phyloP scores from a whole-genome alignment of 92 coral and sea anemone genomes.

The Palythoa caribaeorum region DNA sequence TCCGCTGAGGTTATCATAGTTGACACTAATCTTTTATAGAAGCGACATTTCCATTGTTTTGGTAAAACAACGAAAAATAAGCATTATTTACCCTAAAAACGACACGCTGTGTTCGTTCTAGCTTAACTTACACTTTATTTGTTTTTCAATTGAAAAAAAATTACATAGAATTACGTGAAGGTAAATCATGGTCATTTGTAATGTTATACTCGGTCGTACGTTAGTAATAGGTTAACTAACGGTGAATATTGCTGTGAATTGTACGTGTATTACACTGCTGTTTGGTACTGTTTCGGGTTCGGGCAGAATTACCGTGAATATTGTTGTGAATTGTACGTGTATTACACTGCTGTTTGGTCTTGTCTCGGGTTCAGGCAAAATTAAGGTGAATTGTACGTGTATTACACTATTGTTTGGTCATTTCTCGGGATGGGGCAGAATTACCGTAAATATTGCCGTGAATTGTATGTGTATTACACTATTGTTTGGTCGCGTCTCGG shows the following conservation, averaged over 20 bases:
- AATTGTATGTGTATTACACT: too few species aligned
- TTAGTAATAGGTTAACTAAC: neutral
- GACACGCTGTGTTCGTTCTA: neutral
- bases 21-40: neutral
- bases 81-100: neutral
- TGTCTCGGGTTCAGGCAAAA: too few species aligned
- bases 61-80: neutral
- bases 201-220: neutral
- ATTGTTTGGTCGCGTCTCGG: too few species aligned
- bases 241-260: neutral
- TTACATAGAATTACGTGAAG: neutral
- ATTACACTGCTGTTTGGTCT: too few species aligned
- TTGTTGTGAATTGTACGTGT: neutral
- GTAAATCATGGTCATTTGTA: neutral
- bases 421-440: too few species aligned
- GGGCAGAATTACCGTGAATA: neutral
- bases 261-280: too few species aligned
- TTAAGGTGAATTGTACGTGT: too few species aligned
- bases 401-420: too few species aligned
- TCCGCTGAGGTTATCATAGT: neutral
- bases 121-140: neutral
- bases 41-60: neutral
- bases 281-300: too few species aligned
- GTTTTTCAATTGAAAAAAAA: neutral
- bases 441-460: neutral